Base-by-base conservation (phyloP, 2,888 invertebrate genomes). In the Arctia plantaginis region DNA sequence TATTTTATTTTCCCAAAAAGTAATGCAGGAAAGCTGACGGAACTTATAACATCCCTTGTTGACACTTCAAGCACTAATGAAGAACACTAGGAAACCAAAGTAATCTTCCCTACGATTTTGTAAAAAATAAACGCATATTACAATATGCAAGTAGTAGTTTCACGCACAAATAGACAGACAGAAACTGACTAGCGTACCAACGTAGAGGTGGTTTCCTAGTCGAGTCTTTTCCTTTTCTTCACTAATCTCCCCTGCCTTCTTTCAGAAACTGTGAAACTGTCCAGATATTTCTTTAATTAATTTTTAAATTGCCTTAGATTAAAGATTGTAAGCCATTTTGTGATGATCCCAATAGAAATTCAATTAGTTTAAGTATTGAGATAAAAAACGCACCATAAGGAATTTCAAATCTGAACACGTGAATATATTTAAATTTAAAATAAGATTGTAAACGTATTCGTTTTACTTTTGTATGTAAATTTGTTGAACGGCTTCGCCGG, bases 361-460 rank as follows among this genome's bases (percentile, higher is more conserved):
- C 15, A 30, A 62, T 30, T 18, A 30, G 20, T 30, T 67, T 12
- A 47, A 67, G 44, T 47, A 47, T 35, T 39, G 33, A 69, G 55
- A 69, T 69, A 55, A 68, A 35, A 73, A 73, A 73, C 51, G 74
- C 55, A 77, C 35, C 69, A 27, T 47, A 39, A 77, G 65, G 69
- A 71, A 77, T 75, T 74, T 41, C 74, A 69, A 77, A 74, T 64
- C 66, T 66, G 69, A 72, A 39, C 71, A 65, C 47, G 66, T 66
- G 79, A 78, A 85, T 85, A 85, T 66, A 84, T 83, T 85, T 85
- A 72, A 79, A 85, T 85, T 72, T 75, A 33, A 71, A 83, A 83
- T 80, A 72, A 78, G 77, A 71, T 77, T 39, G 74, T 78, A 80
- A 70, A 78, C 75, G 70, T 73, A 72, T 27, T 77, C 62, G 66